Evolutionary conservation across 2,888 invertebrate genomes (phyloP).

Genomic region (Machimus rusticus): DNA sequence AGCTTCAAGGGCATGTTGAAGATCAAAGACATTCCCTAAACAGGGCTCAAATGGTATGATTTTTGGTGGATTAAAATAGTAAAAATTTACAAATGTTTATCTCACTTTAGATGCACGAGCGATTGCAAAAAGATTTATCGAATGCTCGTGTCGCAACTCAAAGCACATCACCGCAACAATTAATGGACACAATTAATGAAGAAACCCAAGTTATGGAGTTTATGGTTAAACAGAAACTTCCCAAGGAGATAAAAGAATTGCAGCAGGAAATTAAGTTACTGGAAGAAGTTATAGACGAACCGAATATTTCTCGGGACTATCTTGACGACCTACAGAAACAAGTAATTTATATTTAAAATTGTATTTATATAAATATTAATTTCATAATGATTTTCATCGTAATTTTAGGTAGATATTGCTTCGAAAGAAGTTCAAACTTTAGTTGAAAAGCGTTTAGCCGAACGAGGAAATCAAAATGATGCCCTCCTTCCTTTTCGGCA

Average conservation of each 20-base stretch:
- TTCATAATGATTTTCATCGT: not conserved
- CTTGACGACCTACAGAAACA: constrained; percentile 70
- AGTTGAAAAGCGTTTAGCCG: constrained; percentile 74
- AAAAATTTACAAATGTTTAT: not conserved
- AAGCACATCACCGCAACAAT: constrained; percentile 48
- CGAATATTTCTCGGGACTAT: constrained; percentile 72
- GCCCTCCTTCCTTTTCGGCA: constrained; percentile 85
- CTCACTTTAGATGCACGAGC: constrained; percentile 42
- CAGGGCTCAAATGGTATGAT: constrained; percentile 43
- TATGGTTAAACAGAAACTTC: constrained; percentile 80
- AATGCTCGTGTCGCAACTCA: constrained; percentile 47
- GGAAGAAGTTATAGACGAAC: constrained; percentile 72
- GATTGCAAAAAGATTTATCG: constrained; percentile 49
- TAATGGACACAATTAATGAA: constrained; percentile 49
- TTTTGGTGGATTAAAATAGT: not conserved
- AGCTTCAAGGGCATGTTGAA: constrained; percentile 49
- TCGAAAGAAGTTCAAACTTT: constrained; percentile 74
- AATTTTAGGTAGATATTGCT: constrained; percentile 63
- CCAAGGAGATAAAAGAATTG: constrained; percentile 72
- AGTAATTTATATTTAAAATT: constrained; percentile 59
- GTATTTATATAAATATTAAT: too few species aligned
- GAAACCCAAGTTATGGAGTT: constrained; percentile 69
- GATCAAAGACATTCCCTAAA: constrained; percentile 49
- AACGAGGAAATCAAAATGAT: constrained; percentile 72
- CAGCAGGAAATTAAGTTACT: constrained; percentile 75